A percentile compares a stretch with the other conserved stretches of the same genome.
phyloP scores from a whole-genome alignment of 2,797 vertebrate genomes.

The Atherinosoma microstoma region DNA sequence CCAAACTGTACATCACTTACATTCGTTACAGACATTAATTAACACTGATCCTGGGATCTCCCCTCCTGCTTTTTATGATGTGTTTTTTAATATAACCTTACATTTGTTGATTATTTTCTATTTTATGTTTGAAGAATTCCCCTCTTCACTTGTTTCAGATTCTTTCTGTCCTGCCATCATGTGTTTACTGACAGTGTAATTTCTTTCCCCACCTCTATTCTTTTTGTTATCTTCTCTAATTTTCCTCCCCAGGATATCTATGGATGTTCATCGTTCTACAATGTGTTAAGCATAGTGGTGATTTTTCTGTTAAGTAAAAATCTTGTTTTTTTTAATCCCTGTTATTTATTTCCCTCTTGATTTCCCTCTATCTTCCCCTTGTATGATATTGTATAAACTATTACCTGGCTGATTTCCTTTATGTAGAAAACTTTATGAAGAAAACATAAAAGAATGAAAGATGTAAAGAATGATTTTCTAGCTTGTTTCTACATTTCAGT shows the following conservation, averaged over 20 bases:
- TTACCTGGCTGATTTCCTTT: neutral
- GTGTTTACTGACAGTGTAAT: neutral
- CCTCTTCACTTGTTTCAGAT: neutral
- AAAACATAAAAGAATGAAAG: neutral
- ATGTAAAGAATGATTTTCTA: neutral
- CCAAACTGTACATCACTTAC: conserved; percentile 15
- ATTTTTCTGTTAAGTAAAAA: neutral
- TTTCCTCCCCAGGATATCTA: neutral
- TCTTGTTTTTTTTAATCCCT: neutral
- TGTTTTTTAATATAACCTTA: neutral
- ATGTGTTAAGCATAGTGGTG: neutral
- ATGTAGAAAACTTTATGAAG: neutral
- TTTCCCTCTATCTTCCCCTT: neutral
- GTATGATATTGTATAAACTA: neutral
- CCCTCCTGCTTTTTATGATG: neutral
- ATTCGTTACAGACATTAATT: conserved; percentile 19
- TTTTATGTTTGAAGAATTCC: neutral
- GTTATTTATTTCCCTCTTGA: neutral
- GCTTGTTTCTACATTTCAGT: neutral
- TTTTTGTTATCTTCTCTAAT: neutral
- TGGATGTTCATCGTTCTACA: neutral
- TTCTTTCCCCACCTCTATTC: neutral
- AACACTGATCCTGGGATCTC: conserved; percentile 1
- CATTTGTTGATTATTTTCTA: neutral
- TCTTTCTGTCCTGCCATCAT: neutral